These are phyloP conservation scores for Silurus glanis DNA, from an alignment of 2,113 vertebrate genomes.

Conservation along the genomic window DNA sequence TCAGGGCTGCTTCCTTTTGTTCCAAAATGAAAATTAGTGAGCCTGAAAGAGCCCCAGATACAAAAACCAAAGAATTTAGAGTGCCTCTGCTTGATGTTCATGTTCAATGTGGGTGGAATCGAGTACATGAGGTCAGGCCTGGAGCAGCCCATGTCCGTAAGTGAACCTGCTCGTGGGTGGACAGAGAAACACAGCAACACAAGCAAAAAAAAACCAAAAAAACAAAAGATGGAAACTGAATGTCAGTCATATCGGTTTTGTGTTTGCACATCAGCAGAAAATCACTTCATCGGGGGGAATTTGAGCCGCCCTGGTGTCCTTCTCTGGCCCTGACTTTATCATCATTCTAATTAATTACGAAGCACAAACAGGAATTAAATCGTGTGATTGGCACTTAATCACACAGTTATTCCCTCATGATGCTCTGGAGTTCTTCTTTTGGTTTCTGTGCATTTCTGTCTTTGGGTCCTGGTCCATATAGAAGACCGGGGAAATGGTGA, in stretches of 20 bases:
- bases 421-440: no score
- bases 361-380: constrained; percentile 67
- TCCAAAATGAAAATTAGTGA: background rate
- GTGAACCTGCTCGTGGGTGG: constrained; percentile 20
- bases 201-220: background rate
- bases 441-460: background rate
- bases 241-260: background rate
- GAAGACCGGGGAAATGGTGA: background rate
- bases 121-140: constrained; percentile 42
- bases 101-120: constrained; percentile 20
- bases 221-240: background rate
- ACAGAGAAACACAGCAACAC: background rate
- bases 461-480: background rate
- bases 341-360: constrained; percentile 76
- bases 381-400: constrained; percentile 72
- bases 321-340: constrained; percentile 65
- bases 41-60: background rate
- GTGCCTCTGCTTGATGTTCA: background rate
- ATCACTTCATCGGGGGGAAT: background rate
- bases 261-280: constrained; percentile 2
- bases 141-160: constrained; percentile 21
- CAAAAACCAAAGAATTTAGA: constrained; percentile 13
- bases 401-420: constrained; percentile 42
- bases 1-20: background rate
- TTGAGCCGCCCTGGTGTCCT: constrained; percentile 47